Conservation (phyloP, 2,113 vertebrate species). For the Corvus moneduloides region DNA sequence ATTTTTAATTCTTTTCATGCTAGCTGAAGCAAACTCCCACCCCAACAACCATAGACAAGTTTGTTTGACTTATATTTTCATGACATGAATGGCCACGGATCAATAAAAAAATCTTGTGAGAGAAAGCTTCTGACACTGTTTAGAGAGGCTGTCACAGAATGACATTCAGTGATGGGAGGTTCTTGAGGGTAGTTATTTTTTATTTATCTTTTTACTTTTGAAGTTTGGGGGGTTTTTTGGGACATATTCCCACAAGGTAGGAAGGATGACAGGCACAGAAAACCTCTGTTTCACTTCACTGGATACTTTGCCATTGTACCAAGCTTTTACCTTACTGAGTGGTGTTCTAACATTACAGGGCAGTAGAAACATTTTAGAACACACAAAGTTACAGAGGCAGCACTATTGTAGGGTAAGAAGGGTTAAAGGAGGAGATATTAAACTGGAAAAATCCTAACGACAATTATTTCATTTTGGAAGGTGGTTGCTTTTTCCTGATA, state of each 20-base stretch:
- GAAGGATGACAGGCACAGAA: background rate
- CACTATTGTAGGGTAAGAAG: background rate
- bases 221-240: background rate
- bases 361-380: background rate
- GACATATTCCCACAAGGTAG: background rate
- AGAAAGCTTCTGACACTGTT: slow-evolving; percentile 46
- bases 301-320: background rate
- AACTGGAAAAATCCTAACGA: background rate
- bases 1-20: background rate
- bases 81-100: background rate
- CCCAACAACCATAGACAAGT: background rate
- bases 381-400: background rate
- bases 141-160: background rate
- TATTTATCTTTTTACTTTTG: background rate
- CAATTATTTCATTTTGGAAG: background rate
- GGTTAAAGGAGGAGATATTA: background rate
- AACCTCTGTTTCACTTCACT: background rate
- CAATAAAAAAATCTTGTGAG: slow-evolving; percentile 58
- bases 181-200: background rate
- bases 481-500: background rate
- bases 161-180: background rate
- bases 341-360: background rate
- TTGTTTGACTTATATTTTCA: slow-evolving; percentile 33
- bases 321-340: background rate
- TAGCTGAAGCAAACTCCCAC: background rate